Evolutionary conservation across 1,140 invertebrate genomes (phyloP).

Genomic region (Drosophila bocqueti): DNA sequence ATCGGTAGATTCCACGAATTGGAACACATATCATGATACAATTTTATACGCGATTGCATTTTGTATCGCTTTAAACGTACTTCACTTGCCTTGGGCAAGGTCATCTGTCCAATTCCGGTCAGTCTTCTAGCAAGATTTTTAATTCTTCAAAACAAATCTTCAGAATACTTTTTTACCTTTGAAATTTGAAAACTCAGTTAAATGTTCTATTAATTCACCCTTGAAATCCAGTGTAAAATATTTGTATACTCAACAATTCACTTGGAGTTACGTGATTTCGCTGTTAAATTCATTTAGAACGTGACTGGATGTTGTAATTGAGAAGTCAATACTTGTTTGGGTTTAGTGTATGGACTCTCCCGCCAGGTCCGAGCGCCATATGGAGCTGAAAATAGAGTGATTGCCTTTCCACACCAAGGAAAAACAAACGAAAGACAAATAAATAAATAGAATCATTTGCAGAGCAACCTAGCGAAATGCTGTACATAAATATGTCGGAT

Average conservation of each 20-base stretch:
- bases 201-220: too few species aligned
- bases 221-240: constrained; percentile 3
- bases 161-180: neutral
- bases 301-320: constrained; percentile 24
- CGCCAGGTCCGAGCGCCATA: constrained; percentile 21
- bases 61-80: neutral
- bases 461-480: constrained; percentile 16
- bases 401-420: constrained; percentile 41
- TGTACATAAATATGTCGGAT: constrained; percentile 41
- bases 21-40: constrained; percentile 1
- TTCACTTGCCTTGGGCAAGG: neutral
- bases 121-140: neutral
- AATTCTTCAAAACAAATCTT: neutral
- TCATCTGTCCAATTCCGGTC: too few species aligned
- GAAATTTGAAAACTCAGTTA: neutral
- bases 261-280: constrained; percentile 31
- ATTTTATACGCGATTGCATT: constrained; percentile 2
- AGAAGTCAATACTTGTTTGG: neutral
- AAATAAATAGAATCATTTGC: constrained; percentile 47
- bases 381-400: constrained; percentile 55
- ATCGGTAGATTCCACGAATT: constrained; percentile 6
- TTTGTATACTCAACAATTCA: neutral
- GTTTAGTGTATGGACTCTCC: constrained; percentile 9
- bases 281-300: constrained; percentile 15
- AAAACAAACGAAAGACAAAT: constrained; percentile 48